These are phyloP conservation scores for Orthonevra nobilis DNA, from an alignment of 2,888 invertebrate genomes.

Conservation along the genomic window DNA sequence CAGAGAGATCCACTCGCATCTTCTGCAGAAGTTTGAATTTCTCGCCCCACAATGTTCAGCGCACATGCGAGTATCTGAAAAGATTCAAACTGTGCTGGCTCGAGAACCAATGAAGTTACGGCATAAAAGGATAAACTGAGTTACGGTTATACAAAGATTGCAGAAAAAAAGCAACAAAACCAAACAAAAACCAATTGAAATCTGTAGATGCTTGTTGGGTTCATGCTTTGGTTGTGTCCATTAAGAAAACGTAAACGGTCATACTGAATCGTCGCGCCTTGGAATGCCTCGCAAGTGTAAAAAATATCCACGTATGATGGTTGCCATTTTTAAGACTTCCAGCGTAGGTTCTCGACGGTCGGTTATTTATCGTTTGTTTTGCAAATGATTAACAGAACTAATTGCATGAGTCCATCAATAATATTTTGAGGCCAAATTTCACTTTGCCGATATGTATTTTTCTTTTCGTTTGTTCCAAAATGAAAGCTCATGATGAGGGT, in stretches of 20 bases:
- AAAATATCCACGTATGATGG: slow-evolving; percentile 13
- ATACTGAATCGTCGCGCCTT: not conserved
- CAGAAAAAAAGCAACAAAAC: slow-evolving; percentile 2
- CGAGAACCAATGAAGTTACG: slow-evolving; percentile 23
- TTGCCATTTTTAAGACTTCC: slow-evolving; percentile 17
- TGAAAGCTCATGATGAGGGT: too few species aligned
- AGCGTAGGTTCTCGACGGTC: slow-evolving; percentile 18
- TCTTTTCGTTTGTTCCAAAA: too few species aligned
- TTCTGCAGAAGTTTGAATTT: slow-evolving; percentile 5
- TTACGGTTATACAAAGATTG: slow-evolving; percentile 18
- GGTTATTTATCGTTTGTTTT: slow-evolving; percentile 37
- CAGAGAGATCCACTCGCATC: slow-evolving; percentile 8
- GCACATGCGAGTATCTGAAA: not conserved
- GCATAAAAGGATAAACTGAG: slow-evolving; percentile 43
- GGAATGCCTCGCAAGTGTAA: not conserved
- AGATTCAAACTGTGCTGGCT: too few species aligned
- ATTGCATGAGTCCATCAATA: slow-evolving; percentile 47
- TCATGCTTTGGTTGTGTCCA: not conserved
- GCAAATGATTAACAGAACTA: slow-evolving; percentile 62
- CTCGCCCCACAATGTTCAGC: slow-evolving; percentile 4
- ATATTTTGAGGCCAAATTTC: slow-evolving; percentile 41
- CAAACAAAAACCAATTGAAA: too few species aligned
- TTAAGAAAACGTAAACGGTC: not conserved
- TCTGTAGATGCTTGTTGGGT: not conserved
- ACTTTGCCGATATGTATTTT: too few species aligned